Percentiles rank a stretch among this genome's conserved stretches.
phyloP scores from a whole-genome alignment of 1,140 invertebrate species.

The Drosophila bifasciata region DNA sequence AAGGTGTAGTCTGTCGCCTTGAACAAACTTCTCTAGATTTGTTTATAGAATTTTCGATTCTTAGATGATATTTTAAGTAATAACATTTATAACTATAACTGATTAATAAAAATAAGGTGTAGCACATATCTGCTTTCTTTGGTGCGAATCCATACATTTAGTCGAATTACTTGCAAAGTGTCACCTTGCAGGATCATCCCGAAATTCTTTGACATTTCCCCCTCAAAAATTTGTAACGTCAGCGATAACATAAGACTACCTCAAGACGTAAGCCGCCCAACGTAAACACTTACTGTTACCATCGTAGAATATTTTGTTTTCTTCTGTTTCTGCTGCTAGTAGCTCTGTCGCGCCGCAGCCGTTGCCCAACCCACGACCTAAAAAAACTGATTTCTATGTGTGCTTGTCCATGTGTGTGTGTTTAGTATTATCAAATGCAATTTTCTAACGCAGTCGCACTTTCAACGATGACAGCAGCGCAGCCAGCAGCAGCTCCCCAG shows the following conservation, averaged over 20 bases:
- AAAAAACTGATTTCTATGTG: slow-evolving; percentile 62
- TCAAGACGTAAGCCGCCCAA: slow-evolving; percentile 30
- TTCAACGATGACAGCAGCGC: slow-evolving; percentile 68
- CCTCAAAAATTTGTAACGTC: slow-evolving; percentile 20
- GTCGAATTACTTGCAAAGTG: too few species aligned
- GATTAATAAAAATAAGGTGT: too few species aligned
- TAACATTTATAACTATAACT: too few species aligned
- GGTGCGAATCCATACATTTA: too few species aligned
- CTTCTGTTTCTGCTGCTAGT: slow-evolving; percentile 4
- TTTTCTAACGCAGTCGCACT: slow-evolving; percentile 84
- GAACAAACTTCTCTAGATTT: too few species aligned
- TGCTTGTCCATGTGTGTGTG: slow-evolving; percentile 36
- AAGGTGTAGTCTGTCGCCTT: too few species aligned
- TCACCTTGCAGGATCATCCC: too few species aligned
- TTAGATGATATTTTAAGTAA: too few species aligned
- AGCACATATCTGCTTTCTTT: too few species aligned
- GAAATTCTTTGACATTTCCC: too few species aligned
- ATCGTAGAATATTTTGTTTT: slow-evolving; percentile 29
- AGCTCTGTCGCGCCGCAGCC: not conserved
- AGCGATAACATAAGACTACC: not conserved
- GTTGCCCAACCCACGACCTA: slow-evolving; percentile 58
- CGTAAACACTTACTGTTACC: slow-evolving; percentile 28
- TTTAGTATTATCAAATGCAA: slow-evolving; percentile 75
- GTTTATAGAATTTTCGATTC: too few species aligned
- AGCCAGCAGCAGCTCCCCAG: slow-evolving; percentile 21